These are phyloP conservation scores for Remorina albescens DNA, from an alignment of 2,797 vertebrate genomes.

Conservation along the genomic window DNA sequence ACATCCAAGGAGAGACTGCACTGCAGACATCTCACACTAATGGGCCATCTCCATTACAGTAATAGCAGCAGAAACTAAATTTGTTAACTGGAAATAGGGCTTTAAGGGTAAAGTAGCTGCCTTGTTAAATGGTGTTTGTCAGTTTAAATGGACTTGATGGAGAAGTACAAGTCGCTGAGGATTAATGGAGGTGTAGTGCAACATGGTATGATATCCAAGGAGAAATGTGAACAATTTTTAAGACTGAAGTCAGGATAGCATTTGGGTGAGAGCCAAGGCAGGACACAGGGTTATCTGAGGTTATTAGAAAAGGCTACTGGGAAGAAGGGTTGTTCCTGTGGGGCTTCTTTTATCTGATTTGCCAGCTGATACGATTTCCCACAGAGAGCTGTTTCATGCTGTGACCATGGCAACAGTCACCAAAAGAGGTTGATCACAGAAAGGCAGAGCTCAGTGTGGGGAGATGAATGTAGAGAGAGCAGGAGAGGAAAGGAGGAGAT, in stretches of 20 bases:
- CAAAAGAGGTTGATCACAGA: conserved; percentile 45
- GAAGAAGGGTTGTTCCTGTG: conserved; percentile 41
- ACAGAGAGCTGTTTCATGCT: conserved; percentile 53
- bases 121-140: background rate
- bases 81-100: background rate
- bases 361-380: conserved; percentile 77
- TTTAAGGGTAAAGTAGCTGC: background rate
- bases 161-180: background rate
- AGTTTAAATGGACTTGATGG: background rate
- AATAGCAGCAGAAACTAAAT: background rate
- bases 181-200: conserved; percentile 11
- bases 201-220: conserved; percentile 16
- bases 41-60: background rate
- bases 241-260: conserved; percentile 10
- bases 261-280: conserved; percentile 3
- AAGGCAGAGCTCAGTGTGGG: background rate
- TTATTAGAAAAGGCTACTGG: conserved; percentile 24
- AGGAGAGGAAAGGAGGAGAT: conserved; percentile 23
- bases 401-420: conserved; percentile 82
- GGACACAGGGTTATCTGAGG: conserved; percentile 42
- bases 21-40: background rate
- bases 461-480: conserved; percentile 32
- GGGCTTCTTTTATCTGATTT: conserved; percentile 61
- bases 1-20: background rate
- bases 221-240: conserved; percentile 18